phyloP scores from a whole-genome alignment of 2,113 vertebrate genomes.

The Anoplopoma fimbria region DNA sequence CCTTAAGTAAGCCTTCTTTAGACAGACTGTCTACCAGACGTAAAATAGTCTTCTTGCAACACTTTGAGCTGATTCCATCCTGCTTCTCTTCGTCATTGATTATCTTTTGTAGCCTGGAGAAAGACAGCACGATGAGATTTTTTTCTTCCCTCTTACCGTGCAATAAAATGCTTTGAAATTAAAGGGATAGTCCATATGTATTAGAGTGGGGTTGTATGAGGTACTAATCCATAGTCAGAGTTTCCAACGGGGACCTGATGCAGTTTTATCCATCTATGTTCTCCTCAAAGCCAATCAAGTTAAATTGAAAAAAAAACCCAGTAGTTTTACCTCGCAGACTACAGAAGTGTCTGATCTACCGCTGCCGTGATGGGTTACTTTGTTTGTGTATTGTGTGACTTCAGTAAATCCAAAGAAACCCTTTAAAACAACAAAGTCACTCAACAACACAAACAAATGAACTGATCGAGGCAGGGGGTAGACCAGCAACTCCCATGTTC shows the following conservation, averaged over 20 bases:
- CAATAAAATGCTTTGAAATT: background rate
- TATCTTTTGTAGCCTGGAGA: conserved; percentile 92
- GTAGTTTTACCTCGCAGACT: background rate
- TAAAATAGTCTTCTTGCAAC: conserved; percentile 95
- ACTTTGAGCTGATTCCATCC: conserved; percentile 90
- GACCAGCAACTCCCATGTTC: too few species aligned
- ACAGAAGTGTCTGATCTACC: background rate
- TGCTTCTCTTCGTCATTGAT: conserved; percentile 93
- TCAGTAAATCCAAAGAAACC: background rate
- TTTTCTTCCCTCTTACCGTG: too few species aligned
- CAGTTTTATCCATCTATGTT: too few species aligned
- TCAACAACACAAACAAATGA: background rate
- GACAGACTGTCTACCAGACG: conserved; percentile 89
- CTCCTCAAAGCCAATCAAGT: too few species aligned
- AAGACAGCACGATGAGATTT: background rate
- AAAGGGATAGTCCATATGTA: background rate
- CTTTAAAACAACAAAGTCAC: background rate
- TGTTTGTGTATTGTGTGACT: background rate
- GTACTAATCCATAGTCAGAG: background rate
- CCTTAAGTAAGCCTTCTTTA: conserved; percentile 88
- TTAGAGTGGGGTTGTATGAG: background rate
- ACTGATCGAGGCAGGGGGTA: background rate
- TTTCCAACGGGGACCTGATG: too few species aligned
- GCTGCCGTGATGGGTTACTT: background rate
- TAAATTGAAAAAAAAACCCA: background rate